Percentiles rank a stretch among this genome's conserved stretches.
These are phyloP conservation scores for Microtus ochrogaster DNA, from an alignment of 2,113 vertebrate genomes.

Conservation along the genomic window DNA sequence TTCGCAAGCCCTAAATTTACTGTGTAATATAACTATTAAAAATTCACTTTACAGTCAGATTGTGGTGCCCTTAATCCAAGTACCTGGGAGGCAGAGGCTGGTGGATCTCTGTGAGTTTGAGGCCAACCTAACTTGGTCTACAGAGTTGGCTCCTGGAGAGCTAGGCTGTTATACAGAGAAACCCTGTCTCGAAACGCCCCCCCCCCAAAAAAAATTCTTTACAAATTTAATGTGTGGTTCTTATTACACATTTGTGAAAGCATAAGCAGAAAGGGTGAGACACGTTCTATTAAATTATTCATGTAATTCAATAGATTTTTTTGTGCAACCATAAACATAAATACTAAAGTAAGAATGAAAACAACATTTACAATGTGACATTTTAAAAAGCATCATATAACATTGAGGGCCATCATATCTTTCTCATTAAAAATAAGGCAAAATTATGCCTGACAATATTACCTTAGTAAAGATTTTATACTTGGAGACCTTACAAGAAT, in stretches of 20 bases:
- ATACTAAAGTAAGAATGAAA: constrained; percentile 5
- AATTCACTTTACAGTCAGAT: background rate
- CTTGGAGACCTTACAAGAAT: background rate
- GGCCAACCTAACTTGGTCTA: too few relatives aligned
- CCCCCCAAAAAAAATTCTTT: too few relatives aligned
- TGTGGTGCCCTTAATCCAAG: too few relatives aligned
- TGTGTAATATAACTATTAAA: background rate
- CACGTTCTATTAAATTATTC: background rate
- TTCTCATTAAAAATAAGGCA: constrained; percentile 59
- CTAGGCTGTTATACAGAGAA: too few relatives aligned
- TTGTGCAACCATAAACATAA: background rate
- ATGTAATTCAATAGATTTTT: background rate
- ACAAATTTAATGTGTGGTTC: background rate
- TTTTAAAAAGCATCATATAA: constrained; percentile 45
- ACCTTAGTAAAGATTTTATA: constrained; percentile 36
- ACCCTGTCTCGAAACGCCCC: too few relatives aligned
- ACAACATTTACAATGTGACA: background rate
- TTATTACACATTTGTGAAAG: constrained; percentile 29
- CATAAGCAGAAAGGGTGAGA: background rate
- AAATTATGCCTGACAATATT: constrained; percentile 46
- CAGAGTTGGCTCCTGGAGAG: too few relatives aligned
- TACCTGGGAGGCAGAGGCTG: too few relatives aligned
- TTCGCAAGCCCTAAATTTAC: background rate
- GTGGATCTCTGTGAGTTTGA: too few relatives aligned
- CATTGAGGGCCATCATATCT: background rate